A percentile compares a stretch with the other conserved stretches of the same genome.
phyloP scores from a whole-genome alignment of 2,113 vertebrate genomes.

The Tringa solitaria region DNA sequence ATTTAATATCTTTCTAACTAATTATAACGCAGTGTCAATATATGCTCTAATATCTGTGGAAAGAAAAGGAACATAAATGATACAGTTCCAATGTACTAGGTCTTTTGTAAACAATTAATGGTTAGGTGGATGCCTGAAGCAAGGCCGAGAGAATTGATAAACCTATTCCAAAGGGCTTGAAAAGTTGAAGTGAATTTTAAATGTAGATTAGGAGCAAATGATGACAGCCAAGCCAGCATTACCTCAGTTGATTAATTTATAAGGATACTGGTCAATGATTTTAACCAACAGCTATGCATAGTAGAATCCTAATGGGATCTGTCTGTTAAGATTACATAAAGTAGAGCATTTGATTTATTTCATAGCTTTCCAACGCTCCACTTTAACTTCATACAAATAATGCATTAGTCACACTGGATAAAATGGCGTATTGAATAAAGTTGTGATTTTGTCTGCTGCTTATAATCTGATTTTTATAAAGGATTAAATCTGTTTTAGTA shows the following conservation, averaged over 20 bases:
- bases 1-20: constrained; percentile 50
- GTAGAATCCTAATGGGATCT: constrained; percentile 76
- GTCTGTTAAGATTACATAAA: constrained; percentile 80
- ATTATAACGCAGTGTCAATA: constrained; percentile 34
- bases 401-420: constrained; percentile 78
- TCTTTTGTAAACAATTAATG: constrained; percentile 26
- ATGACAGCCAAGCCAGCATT: constrained; percentile 72
- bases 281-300: constrained; percentile 77
- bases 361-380: constrained; percentile 68
- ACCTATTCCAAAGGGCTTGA: constrained; percentile 61
- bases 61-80: constrained; percentile 28
- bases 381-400: constrained; percentile 81
- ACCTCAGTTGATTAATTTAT: constrained; percentile 79
- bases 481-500: constrained; percentile 70
- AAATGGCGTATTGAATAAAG: constrained; percentile 75
- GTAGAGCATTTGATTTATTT: constrained; percentile 80
- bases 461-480: constrained; percentile 76
- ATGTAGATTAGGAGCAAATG: constrained; percentile 72
- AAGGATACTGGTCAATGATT: constrained; percentile 80
- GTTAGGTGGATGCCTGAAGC: constrained; percentile 28
- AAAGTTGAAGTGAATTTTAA: constrained; percentile 75
- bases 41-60: constrained; percentile 4
- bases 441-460: constrained; percentile 75
- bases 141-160: constrained; percentile 63
- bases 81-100: not conserved